A percentile compares a stretch with the other conserved stretches of the same genome.
Evolutionary conservation across 1,140 invertebrate species (phyloP).

Genomic region (Sipha flava): DNA sequence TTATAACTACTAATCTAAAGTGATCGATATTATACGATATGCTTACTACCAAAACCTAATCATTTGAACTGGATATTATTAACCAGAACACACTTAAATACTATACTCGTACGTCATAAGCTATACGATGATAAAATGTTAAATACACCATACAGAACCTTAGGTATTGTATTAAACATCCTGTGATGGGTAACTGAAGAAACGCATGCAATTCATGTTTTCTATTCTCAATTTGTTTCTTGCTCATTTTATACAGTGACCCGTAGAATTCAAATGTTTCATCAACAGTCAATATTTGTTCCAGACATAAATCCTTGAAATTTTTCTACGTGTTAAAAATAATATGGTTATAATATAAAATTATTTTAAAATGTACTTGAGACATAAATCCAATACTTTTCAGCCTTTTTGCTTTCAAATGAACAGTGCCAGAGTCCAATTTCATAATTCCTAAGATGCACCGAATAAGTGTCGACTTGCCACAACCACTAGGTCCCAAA

Average conservation of each 20-base stretch:
- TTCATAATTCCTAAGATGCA: constrained; percentile 73
- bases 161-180: neutral
- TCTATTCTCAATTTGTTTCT: neutral
- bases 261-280: neutral
- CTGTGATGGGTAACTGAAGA: neutral
- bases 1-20: too few species aligned
- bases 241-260: neutral
- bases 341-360: neutral
- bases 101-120: too few species aligned
- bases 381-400: constrained; percentile 60
- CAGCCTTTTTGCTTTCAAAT: constrained; percentile 65
- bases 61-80: too few species aligned
- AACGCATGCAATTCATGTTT: neutral
- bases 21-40: too few species aligned
- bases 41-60: too few species aligned
- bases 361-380: constrained; percentile 40
- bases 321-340: too few species aligned
- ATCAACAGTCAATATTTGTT: neutral
- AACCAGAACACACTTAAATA: too few species aligned
- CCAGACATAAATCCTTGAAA: neutral
- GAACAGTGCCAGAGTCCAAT: constrained; percentile 71
- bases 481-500: too few species aligned
- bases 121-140: too few species aligned
- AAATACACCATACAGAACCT: neutral
- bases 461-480: constrained; percentile 74